Percentiles rank a stretch among this genome's conserved stretches.
Conservation (phyloP, 2,113 vertebrate genomes). For the Pomatostomus ruficeps region DNA sequence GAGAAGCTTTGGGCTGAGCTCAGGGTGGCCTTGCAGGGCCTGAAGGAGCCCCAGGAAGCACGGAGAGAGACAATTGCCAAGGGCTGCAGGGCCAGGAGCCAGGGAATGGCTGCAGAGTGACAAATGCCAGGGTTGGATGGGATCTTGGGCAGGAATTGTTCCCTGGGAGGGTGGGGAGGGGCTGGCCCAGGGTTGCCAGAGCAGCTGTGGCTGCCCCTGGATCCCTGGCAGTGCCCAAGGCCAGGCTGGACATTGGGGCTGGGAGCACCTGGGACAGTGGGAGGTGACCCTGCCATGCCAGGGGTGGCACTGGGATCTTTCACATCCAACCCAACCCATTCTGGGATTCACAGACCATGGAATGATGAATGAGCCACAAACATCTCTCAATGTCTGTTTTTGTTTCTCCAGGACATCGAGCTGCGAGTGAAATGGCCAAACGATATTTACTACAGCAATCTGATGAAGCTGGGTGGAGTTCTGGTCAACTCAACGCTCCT, state of each 20-base stretch:
- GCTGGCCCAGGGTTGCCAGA: neutral
- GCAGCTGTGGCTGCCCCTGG: neutral
- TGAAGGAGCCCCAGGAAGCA: neutral
- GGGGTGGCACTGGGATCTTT: accelerated
- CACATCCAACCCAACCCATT: accelerated
- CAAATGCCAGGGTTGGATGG: neutral
- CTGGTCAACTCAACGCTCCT: conserved; percentile 88
- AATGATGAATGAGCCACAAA: neutral
- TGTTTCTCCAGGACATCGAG: conserved; percentile 81
- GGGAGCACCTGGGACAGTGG: neutral
- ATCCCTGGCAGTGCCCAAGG: neutral
- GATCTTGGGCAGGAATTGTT: neutral
- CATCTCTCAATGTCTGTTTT: neutral
- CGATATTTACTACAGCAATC: conserved; percentile 90
- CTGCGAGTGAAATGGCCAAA: conserved; percentile 96
- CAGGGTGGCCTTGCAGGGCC: neutral
- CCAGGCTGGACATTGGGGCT: neutral
- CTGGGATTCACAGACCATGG: accelerated
- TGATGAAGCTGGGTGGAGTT: conserved; percentile 92
- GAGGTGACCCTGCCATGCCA: neutral
- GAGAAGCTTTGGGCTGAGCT: neutral
- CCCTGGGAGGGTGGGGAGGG: neutral
- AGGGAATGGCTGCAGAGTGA: neutral
- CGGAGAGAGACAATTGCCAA: neutral
- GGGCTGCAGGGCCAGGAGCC: neutral